phyloP scores from a whole-genome alignment of 2,113 vertebrate species.

The Carassius gibelio region DNA sequence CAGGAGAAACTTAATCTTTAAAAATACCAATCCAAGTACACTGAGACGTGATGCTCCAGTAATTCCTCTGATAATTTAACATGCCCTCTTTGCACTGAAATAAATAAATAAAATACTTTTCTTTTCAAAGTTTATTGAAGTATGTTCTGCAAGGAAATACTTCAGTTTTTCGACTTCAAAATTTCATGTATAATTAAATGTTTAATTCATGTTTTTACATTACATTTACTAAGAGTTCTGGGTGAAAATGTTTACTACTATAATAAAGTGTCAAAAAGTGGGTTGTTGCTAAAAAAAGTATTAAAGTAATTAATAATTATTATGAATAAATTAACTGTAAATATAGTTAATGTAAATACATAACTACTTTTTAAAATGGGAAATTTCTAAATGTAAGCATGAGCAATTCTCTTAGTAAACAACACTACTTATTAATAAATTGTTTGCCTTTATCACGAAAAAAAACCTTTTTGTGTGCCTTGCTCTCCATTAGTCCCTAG shows the following conservation, averaged over 20 bases:
- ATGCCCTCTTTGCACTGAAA: not conserved
- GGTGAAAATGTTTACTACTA: not conserved
- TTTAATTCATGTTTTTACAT: not conserved
- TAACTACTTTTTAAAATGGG: no score
- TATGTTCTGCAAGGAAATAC: not conserved
- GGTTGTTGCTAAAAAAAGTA: not conserved
- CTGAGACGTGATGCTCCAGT: not conserved
- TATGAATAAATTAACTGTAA: no score
- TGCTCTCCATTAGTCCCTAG: no score
- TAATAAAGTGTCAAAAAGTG: not conserved
- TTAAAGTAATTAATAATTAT: no score
- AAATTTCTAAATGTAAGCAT: no score
- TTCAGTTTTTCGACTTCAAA: not conserved
- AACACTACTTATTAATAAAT: no score
- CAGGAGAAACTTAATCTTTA: not conserved
- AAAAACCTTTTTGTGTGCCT: no score
- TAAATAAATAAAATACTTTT: not conserved
- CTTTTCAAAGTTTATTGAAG: not conserved
- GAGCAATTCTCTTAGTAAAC: no score
- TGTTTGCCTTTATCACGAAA: no score
- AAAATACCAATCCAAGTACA: not conserved
- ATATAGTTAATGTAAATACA: no score
- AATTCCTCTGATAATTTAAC: not conserved
- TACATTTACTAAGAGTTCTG: not conserved
- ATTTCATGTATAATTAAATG: not conserved